These are phyloP conservation scores for Brassicogethes aeneus DNA, from an alignment of 2,888 invertebrate species.

Conservation along the genomic window DNA sequence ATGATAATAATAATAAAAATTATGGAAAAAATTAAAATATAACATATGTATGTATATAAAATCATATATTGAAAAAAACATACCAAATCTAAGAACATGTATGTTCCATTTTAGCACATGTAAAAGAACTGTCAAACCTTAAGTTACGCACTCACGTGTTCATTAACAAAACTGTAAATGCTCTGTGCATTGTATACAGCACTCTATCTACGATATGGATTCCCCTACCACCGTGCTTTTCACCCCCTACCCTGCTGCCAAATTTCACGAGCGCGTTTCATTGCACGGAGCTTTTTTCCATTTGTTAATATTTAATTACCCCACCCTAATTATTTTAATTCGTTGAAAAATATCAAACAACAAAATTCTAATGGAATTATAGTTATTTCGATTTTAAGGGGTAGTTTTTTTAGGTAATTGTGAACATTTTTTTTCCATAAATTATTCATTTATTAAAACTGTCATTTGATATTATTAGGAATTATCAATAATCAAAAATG, in stretches of 20 bases:
- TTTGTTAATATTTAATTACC: too few species aligned
- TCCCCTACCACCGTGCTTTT: not conserved
- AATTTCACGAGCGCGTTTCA: too few species aligned
- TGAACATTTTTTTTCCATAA: not conserved
- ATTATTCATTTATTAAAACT: not conserved
- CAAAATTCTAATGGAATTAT: slow-evolving; percentile 1
- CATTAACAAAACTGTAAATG: too few species aligned
- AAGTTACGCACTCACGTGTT: too few species aligned
- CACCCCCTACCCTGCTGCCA: slow-evolving; percentile 1
- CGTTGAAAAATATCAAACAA: not conserved
- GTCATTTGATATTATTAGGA: not conserved
- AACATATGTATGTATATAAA: too few species aligned
- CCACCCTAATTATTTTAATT: slow-evolving; percentile 2
- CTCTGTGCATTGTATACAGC: slow-evolving; percentile 1
- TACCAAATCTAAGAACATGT: too few species aligned
- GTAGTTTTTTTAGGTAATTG: not conserved
- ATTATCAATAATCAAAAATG: not conserved
- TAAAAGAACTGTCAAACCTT: too few species aligned
- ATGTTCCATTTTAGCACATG: too few species aligned
- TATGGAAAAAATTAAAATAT: too few species aligned
- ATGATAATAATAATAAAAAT: too few species aligned
- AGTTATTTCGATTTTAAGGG: not conserved
- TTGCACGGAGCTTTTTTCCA: too few species aligned
- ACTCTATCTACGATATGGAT: slow-evolving; percentile 2
- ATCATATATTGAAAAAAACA: too few species aligned